A percentile compares a stretch with the other conserved stretches of the same genome.
phyloP scores from a whole-genome alignment of 2,888 invertebrate species.

The Folsomia manolachei region DNA sequence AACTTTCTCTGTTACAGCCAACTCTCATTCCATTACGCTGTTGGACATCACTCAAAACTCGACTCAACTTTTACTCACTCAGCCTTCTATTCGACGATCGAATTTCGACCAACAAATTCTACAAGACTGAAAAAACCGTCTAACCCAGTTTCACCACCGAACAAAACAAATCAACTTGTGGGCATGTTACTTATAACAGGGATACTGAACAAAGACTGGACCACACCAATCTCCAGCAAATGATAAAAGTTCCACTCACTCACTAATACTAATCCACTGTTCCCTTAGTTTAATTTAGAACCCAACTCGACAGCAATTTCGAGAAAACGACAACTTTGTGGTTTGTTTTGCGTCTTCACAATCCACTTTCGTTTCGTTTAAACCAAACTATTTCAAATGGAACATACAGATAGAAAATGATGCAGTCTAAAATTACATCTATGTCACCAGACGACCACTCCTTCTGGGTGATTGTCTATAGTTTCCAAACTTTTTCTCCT shows the following conservation, averaged over 20 bases:
- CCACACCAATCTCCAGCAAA: not conserved
- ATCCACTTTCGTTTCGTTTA: not conserved
- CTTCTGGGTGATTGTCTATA: not conserved
- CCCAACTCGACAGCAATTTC: conserved; percentile 1
- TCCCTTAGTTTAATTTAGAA: not conserved
- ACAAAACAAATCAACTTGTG: too few species aligned
- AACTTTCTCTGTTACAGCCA: not conserved
- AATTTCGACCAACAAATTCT: too few species aligned
- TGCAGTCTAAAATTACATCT: too few species aligned
- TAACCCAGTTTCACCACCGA: not conserved
- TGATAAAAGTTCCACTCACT: not conserved
- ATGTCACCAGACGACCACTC: too few species aligned
- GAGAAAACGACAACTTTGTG: not conserved
- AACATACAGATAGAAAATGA: too few species aligned
- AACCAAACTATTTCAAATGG: not conserved
- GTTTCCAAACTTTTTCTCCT: not conserved
- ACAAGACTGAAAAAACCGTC: too few species aligned
- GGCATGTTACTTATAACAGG: too few species aligned
- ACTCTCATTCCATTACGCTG: not conserved
- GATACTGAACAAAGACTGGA: not conserved
- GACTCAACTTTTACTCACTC: not conserved
- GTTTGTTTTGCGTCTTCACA: not conserved
- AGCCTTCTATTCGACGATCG: not conserved
- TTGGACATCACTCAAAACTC: not conserved
- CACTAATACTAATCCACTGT: too few species aligned